These are phyloP conservation scores for Globia sparganii DNA, from an alignment of 2,888 invertebrate genomes.

Conservation along the genomic window DNA sequence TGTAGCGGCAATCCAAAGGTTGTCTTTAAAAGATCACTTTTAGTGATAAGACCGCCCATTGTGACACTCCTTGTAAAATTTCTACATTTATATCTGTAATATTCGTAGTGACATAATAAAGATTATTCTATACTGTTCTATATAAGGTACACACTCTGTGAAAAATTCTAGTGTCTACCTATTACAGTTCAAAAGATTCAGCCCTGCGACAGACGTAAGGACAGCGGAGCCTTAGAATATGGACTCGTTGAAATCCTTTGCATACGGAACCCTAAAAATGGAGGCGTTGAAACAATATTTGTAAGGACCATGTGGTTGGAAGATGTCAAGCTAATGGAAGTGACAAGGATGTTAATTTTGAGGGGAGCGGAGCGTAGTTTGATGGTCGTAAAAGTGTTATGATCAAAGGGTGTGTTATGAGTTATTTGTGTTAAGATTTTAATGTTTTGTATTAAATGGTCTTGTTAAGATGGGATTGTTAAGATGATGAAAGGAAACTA, in stretches of 20 bases:
- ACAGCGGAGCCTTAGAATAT: not conserved
- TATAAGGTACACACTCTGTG: no score
- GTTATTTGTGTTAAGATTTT: conserved; percentile 30
- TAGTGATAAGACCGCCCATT: no score
- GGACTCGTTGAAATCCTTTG: not conserved
- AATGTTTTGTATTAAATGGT: conserved; percentile 33
- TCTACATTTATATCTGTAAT: no score
- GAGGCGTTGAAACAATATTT: conserved; percentile 85
- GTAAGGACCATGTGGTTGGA: conserved; percentile 77
- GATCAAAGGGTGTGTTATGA: conserved; percentile 49
- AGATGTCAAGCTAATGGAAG: conserved; percentile 73
- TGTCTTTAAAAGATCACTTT: no score
- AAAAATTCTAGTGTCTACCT: no score
- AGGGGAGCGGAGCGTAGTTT: conserved; percentile 39
- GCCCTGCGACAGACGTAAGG: not conserved
- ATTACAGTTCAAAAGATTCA: not conserved
- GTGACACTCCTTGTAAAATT: no score
- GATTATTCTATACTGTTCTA: no score
- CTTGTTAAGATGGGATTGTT: conserved; percentile 6
- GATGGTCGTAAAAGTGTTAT: conserved; percentile 44
- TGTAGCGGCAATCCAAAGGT: no score
- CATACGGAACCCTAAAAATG: conserved; percentile 15
- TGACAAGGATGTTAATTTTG: conserved; percentile 62
- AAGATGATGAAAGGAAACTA: conserved; percentile 16
- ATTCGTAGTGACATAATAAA: no score